These are phyloP conservation scores for Hypsibius dujardini DNA, from an alignment of 1,140 invertebrate genomes.

Conservation along the genomic window DNA sequence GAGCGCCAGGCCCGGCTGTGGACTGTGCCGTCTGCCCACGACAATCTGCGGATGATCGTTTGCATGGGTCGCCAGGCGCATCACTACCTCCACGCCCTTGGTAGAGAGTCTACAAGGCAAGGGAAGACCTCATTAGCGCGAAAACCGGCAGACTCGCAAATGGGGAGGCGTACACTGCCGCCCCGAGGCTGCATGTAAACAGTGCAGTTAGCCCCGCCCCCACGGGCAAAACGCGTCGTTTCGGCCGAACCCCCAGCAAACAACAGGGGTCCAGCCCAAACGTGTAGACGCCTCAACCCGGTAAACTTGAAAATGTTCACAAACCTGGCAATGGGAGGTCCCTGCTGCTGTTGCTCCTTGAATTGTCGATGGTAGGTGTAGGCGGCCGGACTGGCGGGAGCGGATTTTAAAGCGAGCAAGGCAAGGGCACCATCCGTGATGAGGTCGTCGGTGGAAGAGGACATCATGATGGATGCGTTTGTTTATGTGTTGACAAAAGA, in stretches of 20 bases:
- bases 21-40: constrained; percentile 21
- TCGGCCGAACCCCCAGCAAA: no score
- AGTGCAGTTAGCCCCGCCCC: no score
- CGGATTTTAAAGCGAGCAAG: constrained; percentile 63
- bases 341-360: constrained; percentile 52
- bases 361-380: constrained; percentile 44
- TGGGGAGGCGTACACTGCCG: constrained; percentile 21
- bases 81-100: constrained; percentile 20
- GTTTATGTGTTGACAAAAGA: no score
- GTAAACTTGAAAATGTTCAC: no score
- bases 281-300: no score
- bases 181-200: no score
- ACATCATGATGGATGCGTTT: no score
- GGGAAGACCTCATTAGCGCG: constrained; percentile 19
- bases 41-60: constrained; percentile 22
- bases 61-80: constrained; percentile 22
- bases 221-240: no score
- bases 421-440: constrained; percentile 54
- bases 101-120: constrained; percentile 17
- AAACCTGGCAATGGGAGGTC: constrained; percentile 34
- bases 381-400: constrained; percentile 55
- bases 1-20: background rate
- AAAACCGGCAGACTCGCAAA: constrained; percentile 23
- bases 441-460: background rate
- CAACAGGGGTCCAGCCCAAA: no score